These are phyloP conservation scores for Harmothoe impar DNA, from an alignment of 2,888 invertebrate species.

Conservation along the genomic window DNA sequence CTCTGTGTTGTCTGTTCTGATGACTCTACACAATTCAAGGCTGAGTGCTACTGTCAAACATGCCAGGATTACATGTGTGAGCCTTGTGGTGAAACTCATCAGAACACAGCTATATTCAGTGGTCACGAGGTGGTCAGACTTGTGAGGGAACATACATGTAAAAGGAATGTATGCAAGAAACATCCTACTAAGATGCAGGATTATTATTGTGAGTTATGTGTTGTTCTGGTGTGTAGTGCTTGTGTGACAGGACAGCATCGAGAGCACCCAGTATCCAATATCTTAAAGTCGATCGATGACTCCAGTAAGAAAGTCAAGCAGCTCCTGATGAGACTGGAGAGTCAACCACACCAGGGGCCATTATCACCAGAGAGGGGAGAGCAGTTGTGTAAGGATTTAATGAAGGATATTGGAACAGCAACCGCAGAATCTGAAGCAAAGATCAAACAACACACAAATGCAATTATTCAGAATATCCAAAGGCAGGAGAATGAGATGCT, in stretches of 20 bases:
- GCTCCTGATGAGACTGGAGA: not conserved
- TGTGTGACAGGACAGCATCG: constrained; percentile 5
- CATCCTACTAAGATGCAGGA: not conserved
- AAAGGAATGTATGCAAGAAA: not conserved
- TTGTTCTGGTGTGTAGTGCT: not conserved
- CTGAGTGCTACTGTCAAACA: constrained; percentile 5
- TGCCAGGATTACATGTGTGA: constrained; percentile 2
- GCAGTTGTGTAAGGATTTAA: not conserved
- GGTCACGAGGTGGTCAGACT: not conserved
- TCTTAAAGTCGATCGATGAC: not conserved
- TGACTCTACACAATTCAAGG: not conserved
- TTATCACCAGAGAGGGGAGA: not conserved
- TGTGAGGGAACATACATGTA: not conserved
- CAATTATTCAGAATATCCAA: not conserved
- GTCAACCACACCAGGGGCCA: not conserved
- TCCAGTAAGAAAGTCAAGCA: not conserved
- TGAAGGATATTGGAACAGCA: not conserved
- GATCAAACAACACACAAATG: not conserved
- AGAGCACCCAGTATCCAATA: not conserved
- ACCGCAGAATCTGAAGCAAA: not conserved
- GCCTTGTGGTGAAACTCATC: not conserved
- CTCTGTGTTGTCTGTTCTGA: not conserved
- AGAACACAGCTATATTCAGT: not conserved
- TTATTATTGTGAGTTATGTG: constrained; percentile 7
- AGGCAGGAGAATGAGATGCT: not conserved